Evolutionary conservation across 2,797 vertebrate genomes (phyloP).

Genomic region (Limosa lapponica): DNA sequence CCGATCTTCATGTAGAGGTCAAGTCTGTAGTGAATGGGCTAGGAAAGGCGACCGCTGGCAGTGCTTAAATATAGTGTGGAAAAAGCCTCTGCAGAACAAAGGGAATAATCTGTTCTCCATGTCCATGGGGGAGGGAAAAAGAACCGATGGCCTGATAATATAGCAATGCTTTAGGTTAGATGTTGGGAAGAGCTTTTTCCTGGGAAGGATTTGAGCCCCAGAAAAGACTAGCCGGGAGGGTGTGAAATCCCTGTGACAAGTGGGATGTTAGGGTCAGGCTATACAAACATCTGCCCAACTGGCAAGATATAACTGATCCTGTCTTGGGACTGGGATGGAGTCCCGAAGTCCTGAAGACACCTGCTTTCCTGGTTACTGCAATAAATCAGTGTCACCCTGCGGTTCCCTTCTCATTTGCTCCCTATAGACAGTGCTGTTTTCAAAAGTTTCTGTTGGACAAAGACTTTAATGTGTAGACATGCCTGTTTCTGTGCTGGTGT

Average conservation of each 20-base stretch:
- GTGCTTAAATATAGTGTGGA: rapidly evolving
- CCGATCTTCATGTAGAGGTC: not conserved
- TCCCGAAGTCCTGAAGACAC: not conserved
- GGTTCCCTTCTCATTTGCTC: not conserved
- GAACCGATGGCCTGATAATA: not conserved
- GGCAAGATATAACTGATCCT: not conserved
- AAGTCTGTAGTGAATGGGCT: not conserved
- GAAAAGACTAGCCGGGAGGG: not conserved
- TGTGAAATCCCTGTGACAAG: not conserved
- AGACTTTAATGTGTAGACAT: not conserved
- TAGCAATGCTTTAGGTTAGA: not conserved
- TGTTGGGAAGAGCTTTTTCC: not conserved
- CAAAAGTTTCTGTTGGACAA: not conserved
- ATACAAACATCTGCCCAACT: not conserved
- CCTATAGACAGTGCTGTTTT: not conserved
- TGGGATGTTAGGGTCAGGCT: not conserved
- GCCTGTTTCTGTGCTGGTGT: rapidly evolving
- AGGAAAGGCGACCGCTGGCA: not conserved
- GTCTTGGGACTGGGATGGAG: not conserved
- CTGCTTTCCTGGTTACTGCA: not conserved
- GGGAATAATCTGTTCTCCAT: not conserved
- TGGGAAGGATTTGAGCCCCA: not conserved
- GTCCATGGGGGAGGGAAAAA: not conserved
- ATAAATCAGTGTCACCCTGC: not conserved
- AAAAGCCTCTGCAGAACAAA: not conserved